Evolutionary conservation across 2,113 vertebrate species (phyloP).

Genomic region (Oncorhynchus nerka): DNA sequence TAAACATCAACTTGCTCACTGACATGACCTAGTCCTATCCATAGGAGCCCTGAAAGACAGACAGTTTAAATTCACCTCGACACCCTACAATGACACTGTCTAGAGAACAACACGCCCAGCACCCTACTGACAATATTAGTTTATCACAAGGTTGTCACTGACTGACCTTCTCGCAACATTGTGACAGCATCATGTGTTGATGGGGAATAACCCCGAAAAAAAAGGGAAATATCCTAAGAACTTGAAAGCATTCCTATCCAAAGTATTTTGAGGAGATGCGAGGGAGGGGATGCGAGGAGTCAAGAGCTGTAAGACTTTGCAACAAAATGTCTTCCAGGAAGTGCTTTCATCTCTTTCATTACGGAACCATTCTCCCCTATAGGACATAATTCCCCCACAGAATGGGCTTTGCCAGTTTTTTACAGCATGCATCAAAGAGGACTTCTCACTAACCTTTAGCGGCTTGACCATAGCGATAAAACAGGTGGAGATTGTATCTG

Average conservation of each 20-base stretch:
- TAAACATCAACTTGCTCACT: too few species aligned
- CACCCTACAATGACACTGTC: slow-evolving; percentile 40
- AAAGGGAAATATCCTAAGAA: background rate
- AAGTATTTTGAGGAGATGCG: too few species aligned
- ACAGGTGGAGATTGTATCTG: slow-evolving; percentile 64
- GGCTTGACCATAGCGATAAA: slow-evolving; percentile 69
- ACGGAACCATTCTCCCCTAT: slow-evolving; percentile 15
- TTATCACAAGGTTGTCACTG: too few species aligned
- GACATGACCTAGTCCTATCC: slow-evolving; percentile 29
- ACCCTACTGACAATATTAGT: background rate
- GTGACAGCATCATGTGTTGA: too few species aligned
- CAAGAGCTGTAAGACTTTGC: slow-evolving; percentile 27
- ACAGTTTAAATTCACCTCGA: slow-evolving; percentile 31
- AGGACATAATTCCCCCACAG: slow-evolving; percentile 23
- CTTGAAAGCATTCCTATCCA: background rate
- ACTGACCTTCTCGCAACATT: too few species aligned
- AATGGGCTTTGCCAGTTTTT: background rate
- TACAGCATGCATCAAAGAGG: slow-evolving; percentile 61
- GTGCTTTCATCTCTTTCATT: slow-evolving; percentile 49
- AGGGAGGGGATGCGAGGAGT: background rate
- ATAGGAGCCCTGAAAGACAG: slow-evolving; percentile 37
- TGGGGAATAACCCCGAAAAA: too few species aligned
- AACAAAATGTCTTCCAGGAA: slow-evolving; percentile 50
- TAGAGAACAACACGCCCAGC: slow-evolving; percentile 19
- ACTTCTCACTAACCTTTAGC: slow-evolving; percentile 67